phyloP scores from a whole-genome alignment of 35 echinoderm and acorn worm species.

The Heliocidaris tuberculata region DNA sequence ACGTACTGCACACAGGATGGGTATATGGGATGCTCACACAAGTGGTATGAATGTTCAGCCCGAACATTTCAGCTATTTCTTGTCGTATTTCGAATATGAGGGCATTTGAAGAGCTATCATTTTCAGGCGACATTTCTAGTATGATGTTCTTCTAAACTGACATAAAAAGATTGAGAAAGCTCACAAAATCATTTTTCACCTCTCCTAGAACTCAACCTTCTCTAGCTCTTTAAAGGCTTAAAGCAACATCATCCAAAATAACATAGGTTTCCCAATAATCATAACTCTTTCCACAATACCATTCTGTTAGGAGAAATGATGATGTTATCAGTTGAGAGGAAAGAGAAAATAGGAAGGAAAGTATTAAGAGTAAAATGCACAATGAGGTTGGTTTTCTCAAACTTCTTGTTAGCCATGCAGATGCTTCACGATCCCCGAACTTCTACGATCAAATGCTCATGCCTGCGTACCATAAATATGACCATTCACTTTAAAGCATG shows the following conservation, averaged over 20 bases:
- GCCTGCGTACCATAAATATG: neutral
- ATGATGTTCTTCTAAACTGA: too few relatives aligned
- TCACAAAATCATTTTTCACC: too few relatives aligned
- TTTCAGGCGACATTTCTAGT: too few relatives aligned
- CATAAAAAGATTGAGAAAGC: too few relatives aligned
- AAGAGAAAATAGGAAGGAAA: neutral
- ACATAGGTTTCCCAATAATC: neutral
- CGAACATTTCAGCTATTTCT: too few relatives aligned
- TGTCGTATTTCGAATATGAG: too few relatives aligned
- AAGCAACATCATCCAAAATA: neutral
- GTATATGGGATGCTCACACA: too few relatives aligned
- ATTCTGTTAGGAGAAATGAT: neutral
- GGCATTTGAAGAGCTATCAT: too few relatives aligned
- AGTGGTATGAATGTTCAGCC: too few relatives aligned
- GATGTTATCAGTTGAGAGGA: neutral
- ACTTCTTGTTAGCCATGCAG: neutral
- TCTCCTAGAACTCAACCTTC: too few relatives aligned
- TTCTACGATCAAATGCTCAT: neutral
- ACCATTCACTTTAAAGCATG: neutral
- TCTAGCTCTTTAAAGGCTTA: too few relatives aligned
- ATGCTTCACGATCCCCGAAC: neutral
- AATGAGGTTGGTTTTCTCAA: neutral
- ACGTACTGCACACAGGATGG: too few relatives aligned
- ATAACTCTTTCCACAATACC: neutral
- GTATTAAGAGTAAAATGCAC: neutral